phyloP scores from a whole-genome alignment of 2,113 vertebrate species.

The Vireo altiloquus region DNA sequence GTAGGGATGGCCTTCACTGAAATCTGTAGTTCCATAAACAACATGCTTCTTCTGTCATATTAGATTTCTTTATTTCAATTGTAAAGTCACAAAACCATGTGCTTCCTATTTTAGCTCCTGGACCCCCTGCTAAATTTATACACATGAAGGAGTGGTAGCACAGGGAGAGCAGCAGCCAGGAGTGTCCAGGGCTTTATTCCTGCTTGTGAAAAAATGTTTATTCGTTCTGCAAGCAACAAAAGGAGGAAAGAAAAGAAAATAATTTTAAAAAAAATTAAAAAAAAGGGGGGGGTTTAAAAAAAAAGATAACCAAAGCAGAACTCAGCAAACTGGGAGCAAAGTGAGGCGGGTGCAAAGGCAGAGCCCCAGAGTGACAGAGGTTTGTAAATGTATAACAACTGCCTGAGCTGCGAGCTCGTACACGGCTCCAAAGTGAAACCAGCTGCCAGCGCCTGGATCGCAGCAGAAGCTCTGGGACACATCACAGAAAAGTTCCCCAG shows the following conservation, averaged over 20 bases:
- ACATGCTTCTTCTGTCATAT: slow-evolving; percentile 55
- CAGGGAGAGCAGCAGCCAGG: slow-evolving; percentile 11
- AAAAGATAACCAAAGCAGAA: background rate
- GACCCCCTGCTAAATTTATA: slow-evolving; percentile 57
- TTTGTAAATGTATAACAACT: slow-evolving; percentile 56
- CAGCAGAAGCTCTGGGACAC: slow-evolving; percentile 29
- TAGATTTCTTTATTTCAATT: slow-evolving; percentile 58
- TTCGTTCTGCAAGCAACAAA: background rate
- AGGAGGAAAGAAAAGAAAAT: background rate
- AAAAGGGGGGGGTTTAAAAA: accelerated
- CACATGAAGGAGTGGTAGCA: slow-evolving; percentile 36
- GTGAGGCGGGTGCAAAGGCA: background rate
- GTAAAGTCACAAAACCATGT: slow-evolving; percentile 59
- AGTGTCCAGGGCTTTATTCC: background rate
- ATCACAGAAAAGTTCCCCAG: background rate
- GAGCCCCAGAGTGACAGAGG: background rate
- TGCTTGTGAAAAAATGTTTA: background rate
- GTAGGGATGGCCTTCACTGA: slow-evolving; percentile 45
- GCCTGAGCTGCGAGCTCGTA: slow-evolving; percentile 57
- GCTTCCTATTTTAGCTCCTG: slow-evolving; percentile 63
- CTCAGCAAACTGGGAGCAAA: background rate
- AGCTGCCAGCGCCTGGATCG: slow-evolving; percentile 72
- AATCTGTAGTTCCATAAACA: slow-evolving; percentile 60
- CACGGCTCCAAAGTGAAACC: slow-evolving; percentile 77
- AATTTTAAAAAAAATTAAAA: background rate